These are phyloP conservation scores for Danio kyathit DNA, from an alignment of 2,797 vertebrate species.

Conservation along the genomic window DNA sequence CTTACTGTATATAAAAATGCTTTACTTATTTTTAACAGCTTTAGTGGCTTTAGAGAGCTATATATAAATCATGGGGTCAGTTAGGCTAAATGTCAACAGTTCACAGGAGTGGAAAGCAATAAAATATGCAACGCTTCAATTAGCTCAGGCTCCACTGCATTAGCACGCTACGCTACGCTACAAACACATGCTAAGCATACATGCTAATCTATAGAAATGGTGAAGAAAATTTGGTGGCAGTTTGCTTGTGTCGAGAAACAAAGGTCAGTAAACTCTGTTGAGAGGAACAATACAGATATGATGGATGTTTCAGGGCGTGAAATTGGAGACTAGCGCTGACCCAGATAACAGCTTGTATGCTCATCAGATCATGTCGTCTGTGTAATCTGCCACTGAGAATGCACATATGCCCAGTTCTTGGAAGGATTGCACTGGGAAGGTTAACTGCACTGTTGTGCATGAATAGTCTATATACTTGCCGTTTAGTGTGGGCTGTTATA, in stretches of 20 bases:
- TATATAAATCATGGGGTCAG: constrained; percentile 67
- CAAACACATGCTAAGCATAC: constrained; percentile 29
- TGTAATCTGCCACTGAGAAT: constrained; percentile 59
- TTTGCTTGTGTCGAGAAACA: constrained; percentile 43
- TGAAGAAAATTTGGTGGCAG: constrained; percentile 5
- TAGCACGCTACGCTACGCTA: constrained; percentile 18
- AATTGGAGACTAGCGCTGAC: constrained; percentile 56
- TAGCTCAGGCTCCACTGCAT: constrained; percentile 65
- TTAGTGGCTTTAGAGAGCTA: background rate
- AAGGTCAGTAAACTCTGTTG: constrained; percentile 40
- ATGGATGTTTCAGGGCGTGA: constrained; percentile 50
- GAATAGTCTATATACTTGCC: constrained; percentile 17
- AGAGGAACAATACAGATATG: constrained; percentile 50
- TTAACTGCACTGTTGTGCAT: constrained; percentile 42
- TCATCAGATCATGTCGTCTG: constrained; percentile 62
- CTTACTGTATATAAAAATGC: background rate
- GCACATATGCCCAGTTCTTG: constrained; percentile 58
- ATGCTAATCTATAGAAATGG: constrained; percentile 28
- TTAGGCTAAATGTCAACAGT: constrained; percentile 65
- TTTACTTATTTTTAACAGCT: background rate
- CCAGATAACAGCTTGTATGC: constrained; percentile 62
- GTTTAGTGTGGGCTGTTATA: constrained; percentile 3
- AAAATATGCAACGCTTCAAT: constrained; percentile 75
- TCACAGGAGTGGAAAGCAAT: constrained; percentile 63
- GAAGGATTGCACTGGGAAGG: constrained; percentile 55